These are phyloP conservation scores for Notodonta ziczac DNA, from an alignment of 2,888 invertebrate genomes.

Conservation along the genomic window DNA sequence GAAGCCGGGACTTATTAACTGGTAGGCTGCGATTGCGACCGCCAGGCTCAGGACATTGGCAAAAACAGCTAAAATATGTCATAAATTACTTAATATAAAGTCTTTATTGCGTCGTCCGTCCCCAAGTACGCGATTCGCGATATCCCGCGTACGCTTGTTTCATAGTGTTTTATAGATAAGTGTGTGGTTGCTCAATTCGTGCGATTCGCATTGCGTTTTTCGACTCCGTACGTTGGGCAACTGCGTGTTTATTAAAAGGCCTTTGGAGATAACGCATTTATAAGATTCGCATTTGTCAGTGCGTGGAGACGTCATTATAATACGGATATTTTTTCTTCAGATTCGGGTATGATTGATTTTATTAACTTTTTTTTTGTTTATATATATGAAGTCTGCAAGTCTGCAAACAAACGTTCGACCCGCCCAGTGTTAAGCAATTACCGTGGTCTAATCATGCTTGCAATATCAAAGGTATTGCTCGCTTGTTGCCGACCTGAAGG, in stretches of 20 bases:
- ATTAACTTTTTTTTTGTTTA: too few relatives aligned
- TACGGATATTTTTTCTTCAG: neutral
- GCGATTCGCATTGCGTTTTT: slow-evolving; percentile 9
- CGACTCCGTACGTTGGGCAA: neutral
- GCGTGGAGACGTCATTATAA: neutral
- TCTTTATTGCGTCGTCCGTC: neutral
- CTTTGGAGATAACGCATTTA: slow-evolving; percentile 5
- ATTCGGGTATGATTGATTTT: neutral
- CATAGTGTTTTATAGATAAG: slow-evolving; percentile 1
- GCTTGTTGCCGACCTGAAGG: too few relatives aligned
- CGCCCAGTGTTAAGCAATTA: too few relatives aligned
- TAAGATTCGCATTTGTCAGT: neutral
- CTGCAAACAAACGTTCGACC: too few relatives aligned
- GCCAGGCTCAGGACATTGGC: too few relatives aligned
- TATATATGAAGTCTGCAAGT: too few relatives aligned
- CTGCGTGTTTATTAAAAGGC: slow-evolving; percentile 1
- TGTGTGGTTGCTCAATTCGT: neutral
- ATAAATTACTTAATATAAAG: too few relatives aligned
- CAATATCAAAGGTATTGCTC: too few relatives aligned
- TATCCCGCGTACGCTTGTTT: neutral
- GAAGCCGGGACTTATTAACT: too few relatives aligned
- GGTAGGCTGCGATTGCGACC: too few relatives aligned
- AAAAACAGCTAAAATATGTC: neutral
- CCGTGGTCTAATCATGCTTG: too few relatives aligned
- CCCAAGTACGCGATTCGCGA: neutral